phyloP scores from a whole-genome alignment of 2,113 vertebrate species.

The Channa maculata region DNA sequence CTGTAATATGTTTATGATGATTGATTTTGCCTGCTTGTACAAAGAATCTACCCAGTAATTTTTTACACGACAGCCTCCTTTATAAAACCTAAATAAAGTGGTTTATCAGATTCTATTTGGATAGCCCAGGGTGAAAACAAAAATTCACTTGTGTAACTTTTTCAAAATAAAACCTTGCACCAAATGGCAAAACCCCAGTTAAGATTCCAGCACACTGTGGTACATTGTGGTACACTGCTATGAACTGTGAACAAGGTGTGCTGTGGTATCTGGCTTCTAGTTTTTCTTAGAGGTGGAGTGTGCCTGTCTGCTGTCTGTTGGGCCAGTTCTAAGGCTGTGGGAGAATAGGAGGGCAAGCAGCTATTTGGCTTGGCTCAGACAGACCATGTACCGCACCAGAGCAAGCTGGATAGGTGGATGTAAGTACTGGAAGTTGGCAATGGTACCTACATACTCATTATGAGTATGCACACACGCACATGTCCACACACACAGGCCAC shows the following conservation, averaged over 20 bases:
- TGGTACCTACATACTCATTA: constrained; percentile 58
- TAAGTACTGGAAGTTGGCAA: constrained; percentile 68
- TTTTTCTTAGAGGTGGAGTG: constrained; percentile 61
- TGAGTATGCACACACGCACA: constrained; percentile 37
- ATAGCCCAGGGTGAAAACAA: too few species aligned
- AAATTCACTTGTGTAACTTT: too few species aligned
- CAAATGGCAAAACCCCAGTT: too few species aligned
- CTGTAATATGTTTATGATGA: too few species aligned
- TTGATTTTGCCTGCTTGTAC: too few species aligned
- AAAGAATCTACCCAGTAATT: too few species aligned
- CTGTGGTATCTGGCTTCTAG: constrained; percentile 57
- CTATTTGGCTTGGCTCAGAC: constrained; percentile 67
- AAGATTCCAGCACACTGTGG: constrained; percentile 49
- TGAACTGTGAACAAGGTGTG: constrained; percentile 59
- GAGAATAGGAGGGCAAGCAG: constrained; percentile 49
- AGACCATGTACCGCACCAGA: constrained; percentile 36
- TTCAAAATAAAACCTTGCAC: too few species aligned
- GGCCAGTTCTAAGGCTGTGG: constrained; percentile 48
- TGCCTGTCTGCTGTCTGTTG: constrained; percentile 58
- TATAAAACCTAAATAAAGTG: too few species aligned
- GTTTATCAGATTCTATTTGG: too few species aligned
- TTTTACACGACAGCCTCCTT: too few species aligned
- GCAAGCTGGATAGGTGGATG: constrained; percentile 65
- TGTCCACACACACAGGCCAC: constrained; percentile 41
- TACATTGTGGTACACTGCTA: constrained; percentile 46